These are phyloP conservation scores for Plagodis pulveraria DNA, from an alignment of 2,888 invertebrate species.

Conservation along the genomic window DNA sequence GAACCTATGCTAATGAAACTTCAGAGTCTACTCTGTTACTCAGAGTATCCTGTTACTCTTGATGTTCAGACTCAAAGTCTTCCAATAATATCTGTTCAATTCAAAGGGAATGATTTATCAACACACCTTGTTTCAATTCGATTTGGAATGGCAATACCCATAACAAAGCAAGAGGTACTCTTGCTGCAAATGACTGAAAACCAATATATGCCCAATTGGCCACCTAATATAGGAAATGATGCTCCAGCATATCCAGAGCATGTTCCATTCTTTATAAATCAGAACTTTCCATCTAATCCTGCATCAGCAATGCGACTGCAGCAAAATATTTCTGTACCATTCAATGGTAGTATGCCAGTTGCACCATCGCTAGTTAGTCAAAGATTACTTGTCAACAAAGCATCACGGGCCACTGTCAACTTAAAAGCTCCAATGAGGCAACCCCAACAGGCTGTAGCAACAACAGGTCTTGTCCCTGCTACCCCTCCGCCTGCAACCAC, in stretches of 20 bases:
- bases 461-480: constrained; percentile 14
- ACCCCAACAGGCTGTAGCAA: constrained; percentile 48
- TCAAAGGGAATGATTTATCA: constrained; percentile 78
- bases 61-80: constrained; percentile 67
- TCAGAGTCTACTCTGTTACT: constrained; percentile 72
- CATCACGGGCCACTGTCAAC: constrained; percentile 64
- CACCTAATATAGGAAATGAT: constrained; percentile 56
- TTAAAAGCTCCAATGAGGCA: constrained; percentile 66
- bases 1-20: constrained; percentile 69
- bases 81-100: constrained; percentile 75
- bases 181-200: constrained; percentile 52
- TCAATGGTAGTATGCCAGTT: constrained; percentile 60
- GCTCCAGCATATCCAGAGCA: constrained; percentile 63
- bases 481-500: constrained; percentile 37
- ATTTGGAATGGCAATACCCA: constrained; percentile 72
- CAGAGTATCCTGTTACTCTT: constrained; percentile 66
- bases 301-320: constrained; percentile 74
- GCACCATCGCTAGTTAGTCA: constrained; percentile 64
- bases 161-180: constrained; percentile 77
- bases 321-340: constrained; percentile 64
- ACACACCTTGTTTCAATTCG: constrained; percentile 72
- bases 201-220: constrained; percentile 60
- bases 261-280: constrained; percentile 73
- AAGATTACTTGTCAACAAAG: constrained; percentile 65
- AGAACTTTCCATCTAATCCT: constrained; percentile 74